phyloP scores from a whole-genome alignment of 2,113 vertebrate species.

The Panthera leo region DNA sequence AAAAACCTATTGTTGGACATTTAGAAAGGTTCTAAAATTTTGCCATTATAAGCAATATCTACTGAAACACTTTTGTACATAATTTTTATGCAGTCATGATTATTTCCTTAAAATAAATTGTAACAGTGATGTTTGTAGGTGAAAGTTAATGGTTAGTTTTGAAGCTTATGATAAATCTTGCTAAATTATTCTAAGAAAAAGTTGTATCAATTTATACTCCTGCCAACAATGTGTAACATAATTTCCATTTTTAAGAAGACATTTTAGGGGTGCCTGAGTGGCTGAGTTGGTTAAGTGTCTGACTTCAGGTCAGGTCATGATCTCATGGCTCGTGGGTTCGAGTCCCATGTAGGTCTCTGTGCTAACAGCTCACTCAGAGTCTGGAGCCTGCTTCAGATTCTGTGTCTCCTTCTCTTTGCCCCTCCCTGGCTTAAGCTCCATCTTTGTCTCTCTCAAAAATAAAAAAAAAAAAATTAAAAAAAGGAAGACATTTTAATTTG shows the following conservation, averaged over 20 bases:
- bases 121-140: background rate
- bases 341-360: no score
- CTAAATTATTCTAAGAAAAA: slow-evolving; percentile 12
- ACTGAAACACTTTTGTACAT: background rate
- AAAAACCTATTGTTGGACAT: background rate
- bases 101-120: slow-evolving; percentile 6
- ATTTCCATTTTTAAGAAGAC: background rate
- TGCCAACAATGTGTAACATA: background rate
- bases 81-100: background rate
- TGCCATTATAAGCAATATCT: background rate
- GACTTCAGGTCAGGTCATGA: no score
- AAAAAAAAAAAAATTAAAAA: no score
- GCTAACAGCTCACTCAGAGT: no score
- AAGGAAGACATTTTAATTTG: background rate
- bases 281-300: no score
- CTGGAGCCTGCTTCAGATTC: no score
- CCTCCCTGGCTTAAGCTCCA: no score
- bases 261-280: background rate
- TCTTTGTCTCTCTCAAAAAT: no score
- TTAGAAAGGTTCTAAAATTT: background rate
- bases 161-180: slow-evolving; percentile 35
- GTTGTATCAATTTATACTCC: background rate
- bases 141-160: background rate
- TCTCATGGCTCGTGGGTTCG: no score
- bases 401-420: no score